Conservation (phyloP, 2,797 vertebrate genomes). For the Rhincodon typus region DNA sequence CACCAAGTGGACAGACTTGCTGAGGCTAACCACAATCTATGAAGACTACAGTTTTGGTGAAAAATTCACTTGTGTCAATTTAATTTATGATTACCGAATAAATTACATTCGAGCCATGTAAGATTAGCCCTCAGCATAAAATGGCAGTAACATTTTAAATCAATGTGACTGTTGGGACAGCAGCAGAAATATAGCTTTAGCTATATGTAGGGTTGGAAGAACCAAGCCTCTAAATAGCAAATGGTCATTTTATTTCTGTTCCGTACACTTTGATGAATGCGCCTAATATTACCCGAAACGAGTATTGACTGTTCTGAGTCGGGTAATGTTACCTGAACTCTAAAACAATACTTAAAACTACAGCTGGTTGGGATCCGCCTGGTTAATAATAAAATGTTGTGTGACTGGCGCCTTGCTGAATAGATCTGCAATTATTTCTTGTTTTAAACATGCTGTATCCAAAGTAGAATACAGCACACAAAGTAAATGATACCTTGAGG, state of each 20-base stretch:
- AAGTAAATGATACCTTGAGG: conserved; percentile 28
- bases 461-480: background rate
- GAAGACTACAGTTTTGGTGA: background rate
- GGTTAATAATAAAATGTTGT: conserved; percentile 29
- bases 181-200: background rate
- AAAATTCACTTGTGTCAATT: background rate
- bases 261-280: background rate
- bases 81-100: background rate
- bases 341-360: conserved; percentile 25
- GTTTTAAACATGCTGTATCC: background rate
- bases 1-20: conserved; percentile 24
- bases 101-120: background rate
- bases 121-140: background rate
- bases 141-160: background rate
- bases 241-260: conserved; percentile 3
- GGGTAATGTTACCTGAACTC: background rate
- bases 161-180: background rate
- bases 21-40: background rate
- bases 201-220: background rate
- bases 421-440: conserved; percentile 21
- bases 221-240: background rate
- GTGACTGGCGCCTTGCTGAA: conserved; percentile 23
- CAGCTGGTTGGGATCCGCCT: conserved; percentile 24
- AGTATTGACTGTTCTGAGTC: background rate
- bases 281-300: background rate